phyloP scores from a whole-genome alignment of 2,113 vertebrate genomes.

The Tautogolabrus adspersus region DNA sequence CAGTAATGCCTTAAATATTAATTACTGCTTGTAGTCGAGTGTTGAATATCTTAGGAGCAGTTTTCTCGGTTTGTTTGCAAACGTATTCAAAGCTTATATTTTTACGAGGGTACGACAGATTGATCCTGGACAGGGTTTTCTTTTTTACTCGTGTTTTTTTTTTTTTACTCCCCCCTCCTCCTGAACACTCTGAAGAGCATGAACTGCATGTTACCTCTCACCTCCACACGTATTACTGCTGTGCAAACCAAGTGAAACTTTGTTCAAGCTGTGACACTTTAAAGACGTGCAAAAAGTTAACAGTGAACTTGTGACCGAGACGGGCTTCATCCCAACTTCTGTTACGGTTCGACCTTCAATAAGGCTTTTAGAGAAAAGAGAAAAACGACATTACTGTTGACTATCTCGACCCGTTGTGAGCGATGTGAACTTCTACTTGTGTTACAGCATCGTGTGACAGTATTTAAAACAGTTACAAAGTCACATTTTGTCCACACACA shows the following conservation, averaged over 20 bases:
- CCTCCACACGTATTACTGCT: not conserved
- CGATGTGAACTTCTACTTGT: too few relatives aligned
- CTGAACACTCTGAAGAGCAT: not conserved
- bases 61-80: not conserved
- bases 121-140: not conserved
- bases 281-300: not conserved
- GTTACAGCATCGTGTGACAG: too few relatives aligned
- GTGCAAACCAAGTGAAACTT: not conserved
- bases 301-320: not conserved
- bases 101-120: not conserved
- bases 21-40: slow-evolving; percentile 20
- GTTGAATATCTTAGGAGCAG: not conserved
- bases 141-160: too few relatives aligned
- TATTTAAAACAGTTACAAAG: too few relatives aligned
- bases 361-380: too few relatives aligned
- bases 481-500: too few relatives aligned
- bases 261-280: not conserved
- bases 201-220: slow-evolving; percentile 1
- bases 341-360: not conserved
- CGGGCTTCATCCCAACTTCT: not conserved
- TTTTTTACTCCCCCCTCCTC: not conserved
- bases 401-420: not conserved
- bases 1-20: slow-evolving; percentile 37
- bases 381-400: not conserved
- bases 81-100: not conserved